Conservation (phyloP, 2,797 vertebrate genomes). For the Macropus fuliginosus region DNA sequence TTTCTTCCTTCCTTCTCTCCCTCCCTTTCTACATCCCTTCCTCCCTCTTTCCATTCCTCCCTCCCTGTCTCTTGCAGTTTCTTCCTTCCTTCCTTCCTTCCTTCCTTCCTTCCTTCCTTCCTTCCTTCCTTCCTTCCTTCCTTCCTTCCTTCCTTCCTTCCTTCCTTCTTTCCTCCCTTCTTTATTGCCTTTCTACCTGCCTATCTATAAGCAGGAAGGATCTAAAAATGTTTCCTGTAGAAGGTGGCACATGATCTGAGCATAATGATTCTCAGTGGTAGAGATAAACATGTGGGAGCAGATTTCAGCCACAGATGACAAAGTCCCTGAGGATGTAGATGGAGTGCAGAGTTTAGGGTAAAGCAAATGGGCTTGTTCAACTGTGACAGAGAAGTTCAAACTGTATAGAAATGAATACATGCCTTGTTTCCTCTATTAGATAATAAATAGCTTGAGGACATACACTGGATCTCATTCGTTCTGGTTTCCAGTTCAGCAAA, state of each 20-base stretch:
- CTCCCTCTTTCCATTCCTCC: too few relatives aligned
- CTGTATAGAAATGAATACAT: not conserved
- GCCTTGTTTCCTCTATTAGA: not conserved
- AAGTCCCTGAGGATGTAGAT: too few relatives aligned
- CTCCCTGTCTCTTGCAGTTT: too few relatives aligned
- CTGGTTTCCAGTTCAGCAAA: not conserved
- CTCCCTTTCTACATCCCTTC: too few relatives aligned
- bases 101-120: not conserved
- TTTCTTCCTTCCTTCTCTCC: too few relatives aligned
- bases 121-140: not conserved
- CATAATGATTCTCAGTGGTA: not conserved
- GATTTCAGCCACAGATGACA: not conserved
- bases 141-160: too few relatives aligned
- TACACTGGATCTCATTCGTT: not conserved
- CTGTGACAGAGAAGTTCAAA: too few relatives aligned
- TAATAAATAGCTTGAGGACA: not conserved
- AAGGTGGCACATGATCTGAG: not conserved
- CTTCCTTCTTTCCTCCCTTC: too few relatives aligned
- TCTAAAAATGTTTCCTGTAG: not conserved
- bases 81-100: not conserved
- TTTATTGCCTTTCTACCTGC: too few relatives aligned
- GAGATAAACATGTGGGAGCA: not conserved
- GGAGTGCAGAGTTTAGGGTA: too few relatives aligned
- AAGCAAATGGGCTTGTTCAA: too few relatives aligned
- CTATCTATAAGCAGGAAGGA: not conserved